Evolutionary conservation across 2,797 vertebrate genomes (phyloP).

Genomic region (Vultur gryphus): DNA sequence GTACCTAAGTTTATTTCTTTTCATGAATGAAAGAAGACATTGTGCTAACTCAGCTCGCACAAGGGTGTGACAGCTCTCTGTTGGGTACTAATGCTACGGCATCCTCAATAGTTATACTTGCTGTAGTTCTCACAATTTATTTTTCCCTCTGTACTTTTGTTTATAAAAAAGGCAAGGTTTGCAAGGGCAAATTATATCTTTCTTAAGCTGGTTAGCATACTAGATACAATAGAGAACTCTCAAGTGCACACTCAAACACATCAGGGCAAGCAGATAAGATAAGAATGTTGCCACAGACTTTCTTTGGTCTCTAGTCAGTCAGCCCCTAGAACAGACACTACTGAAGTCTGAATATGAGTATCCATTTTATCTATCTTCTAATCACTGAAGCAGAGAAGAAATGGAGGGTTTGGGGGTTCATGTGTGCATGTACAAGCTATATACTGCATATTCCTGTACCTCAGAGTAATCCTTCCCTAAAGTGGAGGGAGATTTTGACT

Average conservation of each 20-base stretch:
- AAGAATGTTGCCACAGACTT: not conserved
- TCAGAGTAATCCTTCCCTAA: not conserved
- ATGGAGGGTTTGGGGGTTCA: not conserved
- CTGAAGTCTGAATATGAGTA: not conserved
- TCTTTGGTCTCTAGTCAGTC: not conserved
- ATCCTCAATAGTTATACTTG: not conserved
- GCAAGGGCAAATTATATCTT: not conserved
- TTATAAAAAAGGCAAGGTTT: not conserved
- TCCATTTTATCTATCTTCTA: not conserved
- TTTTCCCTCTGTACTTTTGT: not conserved
- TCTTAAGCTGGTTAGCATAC: not conserved
- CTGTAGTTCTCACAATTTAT: not conserved
- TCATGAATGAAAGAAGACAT: conserved; percentile 4
- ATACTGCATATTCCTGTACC: not conserved
- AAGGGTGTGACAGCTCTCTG: not conserved
- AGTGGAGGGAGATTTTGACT: not conserved
- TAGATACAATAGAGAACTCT: not conserved
- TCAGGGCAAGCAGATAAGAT: not conserved
- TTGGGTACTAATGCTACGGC: not conserved
- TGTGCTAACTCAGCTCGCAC: not conserved
- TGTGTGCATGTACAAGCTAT: not conserved
- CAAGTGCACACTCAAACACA: not conserved
- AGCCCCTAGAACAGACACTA: not conserved
- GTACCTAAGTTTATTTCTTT: not conserved
- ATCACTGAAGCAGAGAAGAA: not conserved